Percentiles rank a stretch among this genome's conserved stretches.
These are phyloP conservation scores for Enteromius radiatus DNA, from an alignment of 2,797 vertebrate genomes.

Conservation along the genomic window DNA sequence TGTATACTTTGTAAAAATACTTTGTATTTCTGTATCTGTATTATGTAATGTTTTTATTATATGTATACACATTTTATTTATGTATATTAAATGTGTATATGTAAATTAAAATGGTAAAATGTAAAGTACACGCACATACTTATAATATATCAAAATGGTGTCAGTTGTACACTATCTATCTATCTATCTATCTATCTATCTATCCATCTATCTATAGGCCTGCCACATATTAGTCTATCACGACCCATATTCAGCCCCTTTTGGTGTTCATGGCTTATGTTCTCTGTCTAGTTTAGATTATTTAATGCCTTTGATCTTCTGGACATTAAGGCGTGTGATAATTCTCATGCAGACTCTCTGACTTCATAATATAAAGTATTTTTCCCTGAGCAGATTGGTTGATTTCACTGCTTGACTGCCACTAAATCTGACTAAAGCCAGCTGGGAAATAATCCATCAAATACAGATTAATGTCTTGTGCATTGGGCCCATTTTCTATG, in stretches of 20 bases:
- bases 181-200: too few species aligned
- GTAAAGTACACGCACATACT: too few species aligned
- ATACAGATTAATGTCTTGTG: constrained; percentile 50
- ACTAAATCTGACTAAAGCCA: constrained; percentile 50
- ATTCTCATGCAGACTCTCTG: constrained; percentile 3
- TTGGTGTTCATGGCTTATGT: neutral
- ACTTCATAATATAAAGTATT: constrained; percentile 30
- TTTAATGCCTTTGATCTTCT: neutral
- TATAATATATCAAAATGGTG: too few species aligned
- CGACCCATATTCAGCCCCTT: neutral
- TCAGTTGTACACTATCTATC: neutral
- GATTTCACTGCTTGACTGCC: constrained; percentile 29
- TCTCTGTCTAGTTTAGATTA: constrained; percentile 14
- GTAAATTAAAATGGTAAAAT: too few species aligned
- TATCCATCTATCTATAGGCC: too few species aligned
- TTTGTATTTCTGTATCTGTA: too few species aligned
- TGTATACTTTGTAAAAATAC: too few species aligned
- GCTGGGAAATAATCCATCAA: constrained; percentile 51
- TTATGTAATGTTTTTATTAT: too few species aligned
- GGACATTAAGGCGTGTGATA: constrained; percentile 11
- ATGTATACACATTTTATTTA: too few species aligned
- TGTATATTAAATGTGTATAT: too few species aligned
- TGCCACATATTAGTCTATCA: neutral
- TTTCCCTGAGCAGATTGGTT: neutral
- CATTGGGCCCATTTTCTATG: constrained; percentile 43